Percentiles rank a stretch among this genome's conserved stretches.
Evolutionary conservation across 2,113 vertebrate genomes (phyloP).

Genomic region (Hucho hucho): DNA sequence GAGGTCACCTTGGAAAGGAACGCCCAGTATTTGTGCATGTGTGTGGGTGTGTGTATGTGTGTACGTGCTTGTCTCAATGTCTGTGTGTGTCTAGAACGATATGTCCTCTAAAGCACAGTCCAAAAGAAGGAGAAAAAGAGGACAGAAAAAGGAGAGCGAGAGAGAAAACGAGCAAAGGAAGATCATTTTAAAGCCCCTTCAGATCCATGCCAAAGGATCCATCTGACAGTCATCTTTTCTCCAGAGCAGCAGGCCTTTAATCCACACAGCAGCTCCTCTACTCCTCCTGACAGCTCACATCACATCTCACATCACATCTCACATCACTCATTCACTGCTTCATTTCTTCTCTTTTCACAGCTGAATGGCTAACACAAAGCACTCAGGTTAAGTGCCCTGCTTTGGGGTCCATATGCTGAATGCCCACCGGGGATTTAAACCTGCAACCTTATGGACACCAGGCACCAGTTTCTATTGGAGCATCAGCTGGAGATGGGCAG

Average conservation of each 20-base stretch:
- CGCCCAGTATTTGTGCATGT: not conserved
- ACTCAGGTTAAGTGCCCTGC: conserved; percentile 19
- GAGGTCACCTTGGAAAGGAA: conserved; percentile 40
- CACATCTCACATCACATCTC: too few relatives aligned
- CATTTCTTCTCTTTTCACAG: conserved; percentile 20
- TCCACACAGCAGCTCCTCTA: not conserved
- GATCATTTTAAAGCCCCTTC: not conserved
- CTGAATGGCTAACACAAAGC: conserved; percentile 12
- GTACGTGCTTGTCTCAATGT: conserved; percentile 14
- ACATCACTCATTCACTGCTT: conserved; percentile 10
- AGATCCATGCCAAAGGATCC: conserved; percentile 1
- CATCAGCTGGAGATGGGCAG: not conserved
- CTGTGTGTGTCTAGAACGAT: conserved; percentile 33
- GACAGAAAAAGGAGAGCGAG: conserved; percentile 25
- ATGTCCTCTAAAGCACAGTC: conserved; percentile 51
- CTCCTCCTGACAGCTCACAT: not conserved
- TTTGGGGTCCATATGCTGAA: conserved; percentile 24
- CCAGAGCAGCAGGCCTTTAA: not conserved
- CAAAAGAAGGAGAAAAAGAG: conserved; percentile 47
- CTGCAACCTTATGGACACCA: not conserved
- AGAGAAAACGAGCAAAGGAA: conserved; percentile 15
- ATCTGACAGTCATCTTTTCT: not conserved
- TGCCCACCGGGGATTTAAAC: conserved; percentile 27
- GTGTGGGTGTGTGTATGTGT: not conserved
- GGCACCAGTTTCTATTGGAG: not conserved